Evolutionary conservation across 92 coral and sea anemone genomes (phyloP), one percentile per base, ranked within the genome.

Genomic region (Diadumene lineata): DNA sequence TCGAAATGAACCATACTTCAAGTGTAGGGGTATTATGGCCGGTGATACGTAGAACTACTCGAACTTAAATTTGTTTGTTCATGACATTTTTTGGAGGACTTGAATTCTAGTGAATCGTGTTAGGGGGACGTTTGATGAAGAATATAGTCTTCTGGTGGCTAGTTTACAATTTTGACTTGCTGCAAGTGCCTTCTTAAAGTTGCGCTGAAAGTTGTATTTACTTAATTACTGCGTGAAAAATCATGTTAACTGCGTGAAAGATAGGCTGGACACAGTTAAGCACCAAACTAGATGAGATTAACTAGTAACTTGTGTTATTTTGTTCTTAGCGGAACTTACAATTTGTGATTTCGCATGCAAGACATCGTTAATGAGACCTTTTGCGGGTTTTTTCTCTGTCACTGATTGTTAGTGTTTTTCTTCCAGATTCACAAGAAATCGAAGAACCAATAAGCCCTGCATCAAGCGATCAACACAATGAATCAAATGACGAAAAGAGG

Each of bases 401-500:
- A 78, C 32, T 78, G 17, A 56, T 78, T 28, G 32, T 25, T 76
- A 15, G 65, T 78, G 73, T 46, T 58, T 38, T 71, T 69, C 51
- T 48, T 34, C 72, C 82, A 85, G 89, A 80, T 79, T 28, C 74
- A 48, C 91, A 70, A 44, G 81, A 76, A 68, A 82, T 76, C 60
- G 89, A 85, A 70, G 82, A 62, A 22, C 77, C 87, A 56, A 73
- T 85, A 69, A 84, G 90, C 34, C 82, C 88, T 81, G 85, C 81
- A 31, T 79, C 86, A 56, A 77, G 71, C 69, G 86, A 71, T 53
- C 86, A 78, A 25, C 90, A 84, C 72, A 74, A 46, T 65, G 81
- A 81, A 71, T 73, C 67, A 21, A 81, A 69, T 43, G 92, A 84
- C 43, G 96, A 91, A 30, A 66, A 82, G 79, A 87, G 67, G 31